These are phyloP conservation scores for Parazoanthus darwini DNA, from an alignment of 92 coral and sea anemone species.

Conservation along the genomic window DNA sequence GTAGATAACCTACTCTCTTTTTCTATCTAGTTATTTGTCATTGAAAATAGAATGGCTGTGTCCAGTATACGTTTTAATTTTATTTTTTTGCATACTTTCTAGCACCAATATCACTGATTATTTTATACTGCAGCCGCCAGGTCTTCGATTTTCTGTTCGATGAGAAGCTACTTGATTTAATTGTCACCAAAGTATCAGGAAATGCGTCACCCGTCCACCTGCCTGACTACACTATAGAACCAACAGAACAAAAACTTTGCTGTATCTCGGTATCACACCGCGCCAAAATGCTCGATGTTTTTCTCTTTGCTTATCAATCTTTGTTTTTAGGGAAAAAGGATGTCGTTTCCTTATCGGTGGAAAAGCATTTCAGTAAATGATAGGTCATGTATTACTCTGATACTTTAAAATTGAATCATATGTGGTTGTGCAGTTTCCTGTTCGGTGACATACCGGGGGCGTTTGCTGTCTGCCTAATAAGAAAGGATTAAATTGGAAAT, in stretches of 20 bases:
- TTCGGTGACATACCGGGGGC: conserved; percentile 9
- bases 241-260: neutral
- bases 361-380: neutral
- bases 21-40: neutral
- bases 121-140: neutral
- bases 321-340: neutral
- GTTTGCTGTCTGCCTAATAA: neutral
- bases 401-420: neutral
- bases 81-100: no score
- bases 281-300: neutral
- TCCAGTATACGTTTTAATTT: no score
- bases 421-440: conserved; percentile 18
- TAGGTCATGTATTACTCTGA: neutral
- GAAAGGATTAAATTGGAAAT: neutral
- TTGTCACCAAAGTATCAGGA: neutral
- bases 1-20: no score
- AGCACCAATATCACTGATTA: neutral
- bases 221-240: neutral
- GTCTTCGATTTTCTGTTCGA: neutral
- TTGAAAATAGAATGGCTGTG: neutral
- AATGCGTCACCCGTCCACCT: neutral
- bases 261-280: neutral
- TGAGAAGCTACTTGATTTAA: neutral
- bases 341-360: neutral
- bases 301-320: neutral